phyloP scores from a whole-genome alignment of 2,888 invertebrate genomes.

The Polydrusus tereticollis region DNA sequence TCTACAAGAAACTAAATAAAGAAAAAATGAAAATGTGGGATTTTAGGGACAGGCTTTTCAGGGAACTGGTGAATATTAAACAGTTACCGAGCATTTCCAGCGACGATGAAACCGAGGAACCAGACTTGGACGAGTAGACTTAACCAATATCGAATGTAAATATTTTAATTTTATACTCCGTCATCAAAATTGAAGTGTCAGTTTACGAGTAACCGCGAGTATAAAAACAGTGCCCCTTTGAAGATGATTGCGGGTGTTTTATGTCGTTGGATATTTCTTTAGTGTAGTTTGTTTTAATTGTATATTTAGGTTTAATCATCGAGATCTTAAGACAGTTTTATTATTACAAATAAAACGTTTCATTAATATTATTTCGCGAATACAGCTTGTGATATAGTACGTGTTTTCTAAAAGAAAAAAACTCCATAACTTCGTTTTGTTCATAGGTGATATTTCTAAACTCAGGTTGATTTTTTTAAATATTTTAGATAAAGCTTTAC shows the following conservation, averaged over 20 bases:
- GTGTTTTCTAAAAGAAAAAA: background rate
- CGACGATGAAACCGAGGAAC: constrained; percentile 41
- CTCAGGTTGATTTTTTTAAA: constrained; percentile 8
- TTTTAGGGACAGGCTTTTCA: constrained; percentile 35
- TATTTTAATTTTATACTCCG: too few species aligned
- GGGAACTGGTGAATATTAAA: constrained; percentile 39
- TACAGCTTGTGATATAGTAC: too few species aligned
- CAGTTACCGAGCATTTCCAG: constrained; percentile 39
- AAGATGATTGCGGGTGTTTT: too few species aligned
- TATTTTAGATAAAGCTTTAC: constrained; percentile 5
- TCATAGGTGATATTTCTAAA: background rate
- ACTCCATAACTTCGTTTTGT: background rate
- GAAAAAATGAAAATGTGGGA: constrained; percentile 39
- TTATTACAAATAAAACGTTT: background rate
- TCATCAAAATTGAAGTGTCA: too few species aligned
- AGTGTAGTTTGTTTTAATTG: too few species aligned
- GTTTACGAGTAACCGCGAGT: too few species aligned
- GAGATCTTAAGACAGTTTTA: too few species aligned
- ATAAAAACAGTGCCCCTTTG: too few species aligned
- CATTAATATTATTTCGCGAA: background rate
- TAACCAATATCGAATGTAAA: too few species aligned
- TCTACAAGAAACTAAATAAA: constrained; percentile 38
- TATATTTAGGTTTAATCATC: too few species aligned
- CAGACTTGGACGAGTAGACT: constrained; percentile 38
- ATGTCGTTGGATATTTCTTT: too few species aligned